Conservation (phyloP, 30 jellyfish, hydroid and myxozoan species). For the Nemopilema nomurai region DNA sequence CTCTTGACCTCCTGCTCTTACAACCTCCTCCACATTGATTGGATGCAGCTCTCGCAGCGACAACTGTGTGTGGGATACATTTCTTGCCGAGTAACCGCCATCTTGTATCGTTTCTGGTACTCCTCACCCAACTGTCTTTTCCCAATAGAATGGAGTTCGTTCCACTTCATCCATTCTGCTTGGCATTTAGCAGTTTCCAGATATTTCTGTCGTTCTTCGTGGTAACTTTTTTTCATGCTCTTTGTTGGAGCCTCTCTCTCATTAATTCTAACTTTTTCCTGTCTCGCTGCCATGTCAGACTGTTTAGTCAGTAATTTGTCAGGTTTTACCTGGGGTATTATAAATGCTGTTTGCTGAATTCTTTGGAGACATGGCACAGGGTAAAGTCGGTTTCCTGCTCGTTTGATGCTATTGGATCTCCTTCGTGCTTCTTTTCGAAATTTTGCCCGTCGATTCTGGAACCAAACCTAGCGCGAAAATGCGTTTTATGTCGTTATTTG, state of each 20-base stretch:
- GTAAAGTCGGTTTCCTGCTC: conserved; percentile 14
- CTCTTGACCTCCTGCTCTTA: neutral
- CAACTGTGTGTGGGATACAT: neutral
- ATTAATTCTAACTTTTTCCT: neutral
- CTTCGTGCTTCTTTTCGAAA: conserved; percentile 58
- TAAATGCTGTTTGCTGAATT: neutral
- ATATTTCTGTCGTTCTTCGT: neutral
- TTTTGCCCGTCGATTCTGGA: conserved; percentile 68
- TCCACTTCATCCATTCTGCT: neutral
- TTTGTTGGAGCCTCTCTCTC: neutral
- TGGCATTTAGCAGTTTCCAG: neutral
- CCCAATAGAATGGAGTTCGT: neutral
- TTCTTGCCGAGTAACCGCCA: neutral
- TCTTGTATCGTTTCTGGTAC: conserved; percentile 4
- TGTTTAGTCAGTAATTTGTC: neutral
- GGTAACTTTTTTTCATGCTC: neutral
- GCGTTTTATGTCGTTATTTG: no score
- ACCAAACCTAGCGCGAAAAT: conserved; percentile 72
- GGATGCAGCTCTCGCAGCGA: conserved; percentile 29
- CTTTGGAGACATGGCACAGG: conserved; percentile 2
- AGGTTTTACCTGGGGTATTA: neutral
- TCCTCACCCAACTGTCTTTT: neutral
- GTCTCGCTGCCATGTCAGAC: neutral
- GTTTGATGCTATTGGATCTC: conserved; percentile 9
- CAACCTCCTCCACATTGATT: neutral